Base-by-base conservation (phyloP, 1,140 invertebrate genomes). In the Tetramorium simillimum region DNA sequence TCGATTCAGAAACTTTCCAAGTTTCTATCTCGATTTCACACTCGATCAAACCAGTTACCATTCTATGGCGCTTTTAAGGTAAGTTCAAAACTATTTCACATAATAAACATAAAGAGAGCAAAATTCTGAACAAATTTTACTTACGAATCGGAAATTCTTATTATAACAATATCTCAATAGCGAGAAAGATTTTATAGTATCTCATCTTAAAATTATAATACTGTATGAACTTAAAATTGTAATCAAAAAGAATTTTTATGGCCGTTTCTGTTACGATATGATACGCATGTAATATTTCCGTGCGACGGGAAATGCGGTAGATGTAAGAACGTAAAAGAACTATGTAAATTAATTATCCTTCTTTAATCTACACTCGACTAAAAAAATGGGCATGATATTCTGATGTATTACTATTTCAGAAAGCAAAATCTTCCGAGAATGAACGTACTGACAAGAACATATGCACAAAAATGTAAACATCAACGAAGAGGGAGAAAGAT, bases 1-100 rank as follows among this genome's bases (percentile, higher is more conserved):
- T 85, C 80, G 40, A 70, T 73, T 82, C 46, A 28, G 37, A 53
- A 86, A 88, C 86, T 88, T 88, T 85, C 63, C 21, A 86, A 75
- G 72, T 86, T 86, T 62, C 75, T 78, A 88, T 86, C 72, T 67
- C 43, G 67, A 88, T 86, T 88, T 88, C 72, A 65, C 40, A 78
- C 43, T 49, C 24, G 24, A 78, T 78, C 58, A 78, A 78, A 33
- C 12, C 24, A 65, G 16, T 5, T 67, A 46, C 14, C 24, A 63
- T 21, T 78, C 40, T 46, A 46, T 43, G 24, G 28, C 21, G 21
- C 60, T 65, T 78, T 65, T 67, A 67, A 16, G 3, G 28, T 21
- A 28, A 77, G 40, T 43, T 24, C 16, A 43, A 65, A 78, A 65
- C 5, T 78, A 33, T 65, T 33, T 10, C 7, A 21, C 18, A 46